Percentiles rank a stretch among this genome's conserved stretches.
Evolutionary conservation across 2,888 invertebrate species (phyloP).

Genomic region (Eristalis pertinax): DNA sequence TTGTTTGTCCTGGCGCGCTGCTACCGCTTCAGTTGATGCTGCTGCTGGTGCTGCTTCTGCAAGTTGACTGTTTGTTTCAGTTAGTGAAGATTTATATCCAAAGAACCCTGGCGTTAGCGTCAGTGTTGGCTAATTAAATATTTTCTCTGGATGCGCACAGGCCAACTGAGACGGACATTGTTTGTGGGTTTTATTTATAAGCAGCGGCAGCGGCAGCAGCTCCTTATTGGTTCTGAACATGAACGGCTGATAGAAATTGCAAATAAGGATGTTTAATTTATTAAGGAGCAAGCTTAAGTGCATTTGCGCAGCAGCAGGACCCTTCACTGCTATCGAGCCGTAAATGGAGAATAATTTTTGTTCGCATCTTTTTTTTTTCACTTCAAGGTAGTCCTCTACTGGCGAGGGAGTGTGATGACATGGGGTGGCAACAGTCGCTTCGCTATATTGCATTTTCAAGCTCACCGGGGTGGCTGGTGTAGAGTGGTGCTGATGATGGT

Average conservation of each 20-base stretch:
- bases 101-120: constrained; percentile 35
- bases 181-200: constrained; percentile 43
- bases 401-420: background rate
- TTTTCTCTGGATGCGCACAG: constrained; percentile 53
- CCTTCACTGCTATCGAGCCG: constrained; percentile 2
- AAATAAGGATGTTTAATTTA: constrained; percentile 71
- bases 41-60: constrained; percentile 35
- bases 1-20: constrained; percentile 26
- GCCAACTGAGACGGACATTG: background rate
- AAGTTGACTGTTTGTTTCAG: constrained; percentile 71
- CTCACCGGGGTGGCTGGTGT: background rate
- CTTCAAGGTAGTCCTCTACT: background rate
- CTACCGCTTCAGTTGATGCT: background rate
- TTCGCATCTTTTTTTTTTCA: background rate
- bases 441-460: background rate
- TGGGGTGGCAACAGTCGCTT: background rate
- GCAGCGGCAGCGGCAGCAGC: constrained; percentile 9
- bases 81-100: constrained; percentile 69
- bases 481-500: background rate
- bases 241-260: constrained; percentile 68
- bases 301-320: constrained; percentile 12
- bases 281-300: constrained; percentile 50
- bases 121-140: constrained; percentile 69
- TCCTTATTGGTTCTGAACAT: constrained; percentile 69
- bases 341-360: background rate